A percentile compares a stretch with the other conserved stretches of the same genome.
Evolutionary conservation across 2,797 vertebrate genomes (phyloP).

Genomic region (Muscicapa striata): DNA sequence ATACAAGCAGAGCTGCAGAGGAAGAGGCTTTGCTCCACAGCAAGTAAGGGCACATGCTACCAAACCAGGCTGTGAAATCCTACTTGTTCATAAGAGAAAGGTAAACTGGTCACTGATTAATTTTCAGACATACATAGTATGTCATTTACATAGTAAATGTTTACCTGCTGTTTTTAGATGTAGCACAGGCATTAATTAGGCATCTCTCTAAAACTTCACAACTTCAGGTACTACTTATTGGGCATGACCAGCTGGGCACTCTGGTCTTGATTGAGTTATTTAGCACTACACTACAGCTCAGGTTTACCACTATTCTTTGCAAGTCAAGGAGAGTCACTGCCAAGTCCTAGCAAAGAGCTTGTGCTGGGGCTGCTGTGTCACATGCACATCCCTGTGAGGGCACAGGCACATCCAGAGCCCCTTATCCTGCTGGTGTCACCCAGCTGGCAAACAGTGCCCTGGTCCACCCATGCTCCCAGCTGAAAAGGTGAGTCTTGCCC

Average conservation of each 20-base stretch:
- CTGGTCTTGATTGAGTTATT: not conserved
- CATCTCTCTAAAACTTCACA: not conserved
- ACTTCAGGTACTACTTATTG: not conserved
- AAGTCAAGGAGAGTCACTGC: rapidly evolving
- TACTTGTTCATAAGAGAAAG: not conserved
- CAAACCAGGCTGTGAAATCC: not conserved
- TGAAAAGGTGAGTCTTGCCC: not conserved
- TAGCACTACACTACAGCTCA: not conserved
- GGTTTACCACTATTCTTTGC: not conserved
- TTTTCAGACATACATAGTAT: not conserved
- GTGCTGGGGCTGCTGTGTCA: not conserved
- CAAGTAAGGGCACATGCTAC: not conserved
- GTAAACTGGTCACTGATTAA: not conserved
- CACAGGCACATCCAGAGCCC: not conserved
- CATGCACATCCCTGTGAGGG: not conserved
- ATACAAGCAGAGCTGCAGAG: not conserved
- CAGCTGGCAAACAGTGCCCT: rapidly evolving
- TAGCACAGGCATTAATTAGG: not conserved
- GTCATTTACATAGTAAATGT: not conserved
- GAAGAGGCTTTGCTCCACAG: not conserved
- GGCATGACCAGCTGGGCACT: not conserved
- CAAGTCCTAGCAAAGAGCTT: rapidly evolving
- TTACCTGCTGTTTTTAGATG: not conserved
- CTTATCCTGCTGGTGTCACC: not conserved
- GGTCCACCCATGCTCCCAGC: not conserved